Evolutionary conservation across 1,140 invertebrate genomes (phyloP).

Genomic region (Lordiphosa mommai): DNA sequence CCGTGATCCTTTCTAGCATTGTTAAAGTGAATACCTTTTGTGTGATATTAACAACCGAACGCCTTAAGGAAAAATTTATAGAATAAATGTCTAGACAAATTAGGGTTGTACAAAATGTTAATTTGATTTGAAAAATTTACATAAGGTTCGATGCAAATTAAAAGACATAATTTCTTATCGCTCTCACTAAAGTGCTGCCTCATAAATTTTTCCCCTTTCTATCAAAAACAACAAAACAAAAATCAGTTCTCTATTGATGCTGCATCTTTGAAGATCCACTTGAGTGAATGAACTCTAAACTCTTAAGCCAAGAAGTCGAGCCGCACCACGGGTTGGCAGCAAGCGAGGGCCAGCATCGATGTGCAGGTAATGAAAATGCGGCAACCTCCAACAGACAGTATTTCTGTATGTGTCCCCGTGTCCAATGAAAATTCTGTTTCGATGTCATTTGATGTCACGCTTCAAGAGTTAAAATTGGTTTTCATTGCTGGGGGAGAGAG

Average conservation of each 20-base stretch:
- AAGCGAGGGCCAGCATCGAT: neutral
- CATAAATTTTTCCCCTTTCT: slow-evolving; percentile 40
- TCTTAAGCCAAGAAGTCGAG: slow-evolving; percentile 11
- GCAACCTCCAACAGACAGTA: slow-evolving; percentile 9
- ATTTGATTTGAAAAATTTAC: slow-evolving; percentile 29
- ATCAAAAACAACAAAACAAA: slow-evolving; percentile 17
- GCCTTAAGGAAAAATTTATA: neutral
- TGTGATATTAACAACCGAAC: too few relatives aligned
- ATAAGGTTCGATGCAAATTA: slow-evolving; percentile 50
- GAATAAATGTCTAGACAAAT: slow-evolving; percentile 3
- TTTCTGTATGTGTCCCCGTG: slow-evolving; percentile 15
- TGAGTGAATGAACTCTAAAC: slow-evolving; percentile 30
- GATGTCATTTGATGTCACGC: slow-evolving; percentile 71
- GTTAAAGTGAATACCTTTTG: too few relatives aligned
- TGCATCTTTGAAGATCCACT: neutral
- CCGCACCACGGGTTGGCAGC: neutral
- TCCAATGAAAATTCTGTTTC: slow-evolving; percentile 51
- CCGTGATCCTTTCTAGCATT: too few relatives aligned
- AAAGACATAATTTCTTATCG: slow-evolving; percentile 29
- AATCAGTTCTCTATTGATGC: neutral
- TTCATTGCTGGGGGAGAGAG: slow-evolving; percentile 28
- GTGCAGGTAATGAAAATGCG: slow-evolving; percentile 50
- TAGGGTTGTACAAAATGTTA: neutral
- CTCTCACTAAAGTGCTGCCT: slow-evolving; percentile 25
- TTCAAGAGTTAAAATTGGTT: slow-evolving; percentile 63